Conservation (phyloP, 2,888 invertebrate species). For the Mythimna lalbum region DNA sequence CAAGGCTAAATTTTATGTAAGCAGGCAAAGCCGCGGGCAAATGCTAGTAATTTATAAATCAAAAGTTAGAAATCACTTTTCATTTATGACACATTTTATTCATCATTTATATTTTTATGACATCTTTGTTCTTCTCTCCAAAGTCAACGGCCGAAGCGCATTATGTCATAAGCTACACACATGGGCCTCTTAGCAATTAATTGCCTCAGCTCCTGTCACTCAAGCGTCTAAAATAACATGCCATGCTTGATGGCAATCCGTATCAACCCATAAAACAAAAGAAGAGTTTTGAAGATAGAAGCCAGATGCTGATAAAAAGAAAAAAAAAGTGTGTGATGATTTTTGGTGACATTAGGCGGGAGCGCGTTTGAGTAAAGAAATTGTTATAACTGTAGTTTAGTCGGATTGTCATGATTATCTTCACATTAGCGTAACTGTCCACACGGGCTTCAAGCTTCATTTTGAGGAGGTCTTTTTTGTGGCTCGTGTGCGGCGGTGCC, state of each 20-base stretch:
- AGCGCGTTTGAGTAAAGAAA: neutral
- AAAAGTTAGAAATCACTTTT: neutral
- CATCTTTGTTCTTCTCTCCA: neutral
- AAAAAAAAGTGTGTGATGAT: conserved; percentile 1
- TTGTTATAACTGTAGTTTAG: too few relatives aligned
- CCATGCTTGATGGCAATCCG: conserved; percentile 39
- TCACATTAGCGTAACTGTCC: too few relatives aligned
- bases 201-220: conserved; percentile 54
- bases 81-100: neutral
- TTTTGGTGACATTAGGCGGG: neutral
- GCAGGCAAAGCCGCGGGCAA: too few relatives aligned
- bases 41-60: too few relatives aligned
- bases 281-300: conserved; percentile 20
- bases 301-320: conserved; percentile 32
- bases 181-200: conserved; percentile 50
- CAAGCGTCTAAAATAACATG: conserved; percentile 57
- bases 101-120: conserved; percentile 7
- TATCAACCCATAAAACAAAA: conserved; percentile 39
- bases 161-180: conserved; percentile 32
- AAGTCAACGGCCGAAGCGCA: conserved; percentile 23
- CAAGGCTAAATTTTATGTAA: too few relatives aligned
- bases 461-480: too few relatives aligned
- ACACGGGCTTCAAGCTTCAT: too few relatives aligned
- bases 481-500: too few relatives aligned
- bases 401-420: neutral